Percentiles rank a stretch among this genome's conserved stretches.
phyloP scores from a whole-genome alignment of 2,797 vertebrate genomes.

The Eulemur albifrons region DNA sequence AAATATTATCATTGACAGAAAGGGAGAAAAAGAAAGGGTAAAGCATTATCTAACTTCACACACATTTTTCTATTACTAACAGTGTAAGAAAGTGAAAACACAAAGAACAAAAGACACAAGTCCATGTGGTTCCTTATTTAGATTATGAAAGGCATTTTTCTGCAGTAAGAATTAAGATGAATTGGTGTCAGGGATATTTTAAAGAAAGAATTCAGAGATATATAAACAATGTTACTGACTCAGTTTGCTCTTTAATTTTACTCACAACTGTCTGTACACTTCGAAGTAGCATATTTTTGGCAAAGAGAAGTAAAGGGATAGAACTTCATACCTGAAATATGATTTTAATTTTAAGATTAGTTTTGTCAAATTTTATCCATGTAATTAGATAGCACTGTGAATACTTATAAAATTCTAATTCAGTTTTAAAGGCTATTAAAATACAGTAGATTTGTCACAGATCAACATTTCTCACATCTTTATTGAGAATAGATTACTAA shows the following conservation, averaged over 20 bases:
- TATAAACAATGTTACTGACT: neutral
- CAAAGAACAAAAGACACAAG: constrained; percentile 51
- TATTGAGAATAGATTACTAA: neutral
- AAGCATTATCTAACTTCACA: constrained; percentile 35
- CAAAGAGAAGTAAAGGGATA: neutral
- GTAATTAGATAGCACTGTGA: neutral
- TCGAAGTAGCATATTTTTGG: neutral
- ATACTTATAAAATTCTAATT: neutral
- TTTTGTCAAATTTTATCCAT: neutral
- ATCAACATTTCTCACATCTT: neutral
- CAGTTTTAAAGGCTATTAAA: neutral
- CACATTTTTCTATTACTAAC: constrained; percentile 17
- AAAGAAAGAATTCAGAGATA: neutral
- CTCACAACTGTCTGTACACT: neutral
- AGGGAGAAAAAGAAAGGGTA: neutral
- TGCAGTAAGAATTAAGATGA: neutral
- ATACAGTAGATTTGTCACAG: neutral
- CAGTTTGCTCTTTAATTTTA: neutral
- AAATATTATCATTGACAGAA: constrained; percentile 45
- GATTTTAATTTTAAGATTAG: neutral
- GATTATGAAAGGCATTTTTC: neutral
- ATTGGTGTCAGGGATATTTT: neutral
- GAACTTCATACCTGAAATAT: neutral
- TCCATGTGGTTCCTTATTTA: neutral
- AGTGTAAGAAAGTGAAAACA: constrained; percentile 49